These are phyloP conservation scores for Rhinopithecus roxellana DNA, from an alignment of 2,113 vertebrate species.

Conservation along the genomic window DNA sequence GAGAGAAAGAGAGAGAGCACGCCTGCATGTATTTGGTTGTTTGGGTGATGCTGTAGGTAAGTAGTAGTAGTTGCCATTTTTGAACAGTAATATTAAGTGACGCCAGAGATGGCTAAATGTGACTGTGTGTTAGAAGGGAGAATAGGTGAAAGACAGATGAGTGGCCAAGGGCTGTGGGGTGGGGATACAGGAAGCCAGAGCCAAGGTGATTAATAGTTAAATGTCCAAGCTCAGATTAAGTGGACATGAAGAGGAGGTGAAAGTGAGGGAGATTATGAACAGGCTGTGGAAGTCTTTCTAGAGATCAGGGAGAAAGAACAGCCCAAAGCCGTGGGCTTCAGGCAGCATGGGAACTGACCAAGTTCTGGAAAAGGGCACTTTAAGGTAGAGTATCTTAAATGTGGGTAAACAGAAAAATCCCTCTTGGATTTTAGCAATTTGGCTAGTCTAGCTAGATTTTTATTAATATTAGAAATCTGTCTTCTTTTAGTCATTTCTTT, in stretches of 20 bases:
- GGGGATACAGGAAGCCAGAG: not conserved
- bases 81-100: not conserved
- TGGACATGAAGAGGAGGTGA: not conserved
- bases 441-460: not conserved
- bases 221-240: not conserved
- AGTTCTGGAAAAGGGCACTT: not conserved
- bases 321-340: too few species aligned
- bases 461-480: conserved; percentile 27
- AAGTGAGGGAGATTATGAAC: not conserved
- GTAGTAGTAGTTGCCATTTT: not conserved
- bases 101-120: not conserved
- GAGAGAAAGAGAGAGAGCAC: not conserved
- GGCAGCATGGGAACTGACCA: not conserved
- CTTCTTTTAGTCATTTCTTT: not conserved
- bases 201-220: not conserved
- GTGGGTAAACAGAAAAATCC: not conserved
- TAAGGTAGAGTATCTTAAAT: not conserved
- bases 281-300: not conserved
- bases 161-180: not conserved
- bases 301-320: not conserved
- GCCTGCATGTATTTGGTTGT: not conserved
- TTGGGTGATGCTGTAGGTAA: not conserved
- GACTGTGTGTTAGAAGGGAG: not conserved
- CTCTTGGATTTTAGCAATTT: not conserved
- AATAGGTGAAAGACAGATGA: not conserved